Conservation (phyloP, 2,113 vertebrate species). For the Cairina moschata region DNA sequence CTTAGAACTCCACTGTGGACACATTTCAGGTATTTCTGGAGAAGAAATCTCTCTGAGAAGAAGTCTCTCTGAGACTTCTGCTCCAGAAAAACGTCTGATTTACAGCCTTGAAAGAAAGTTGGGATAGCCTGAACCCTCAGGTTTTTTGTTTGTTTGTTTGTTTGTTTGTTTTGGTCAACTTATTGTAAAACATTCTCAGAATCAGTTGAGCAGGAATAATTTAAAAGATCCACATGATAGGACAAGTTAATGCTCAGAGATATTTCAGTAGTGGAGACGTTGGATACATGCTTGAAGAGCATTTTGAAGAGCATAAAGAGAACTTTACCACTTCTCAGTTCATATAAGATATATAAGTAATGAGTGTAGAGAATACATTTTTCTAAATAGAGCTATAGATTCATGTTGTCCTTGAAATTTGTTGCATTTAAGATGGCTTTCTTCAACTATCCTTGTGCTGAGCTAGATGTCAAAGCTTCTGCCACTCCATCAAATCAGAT, state of each 20-base stretch:
- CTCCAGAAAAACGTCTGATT: background rate
- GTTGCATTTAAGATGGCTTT: background rate
- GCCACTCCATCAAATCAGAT: slow-evolving; percentile 40
- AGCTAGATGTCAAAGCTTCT: slow-evolving; percentile 19
- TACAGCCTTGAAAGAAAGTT: background rate
- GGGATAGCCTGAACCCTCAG: rapidly evolving
- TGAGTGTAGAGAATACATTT: background rate
- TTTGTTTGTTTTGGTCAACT: background rate
- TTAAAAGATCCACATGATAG: background rate
- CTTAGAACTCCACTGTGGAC: background rate
- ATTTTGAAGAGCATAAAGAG: too few species aligned
- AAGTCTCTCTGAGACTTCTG: background rate
- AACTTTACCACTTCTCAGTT: background rate
- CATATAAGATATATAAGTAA: background rate
- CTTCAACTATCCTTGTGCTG: background rate
- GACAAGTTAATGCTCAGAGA: background rate
- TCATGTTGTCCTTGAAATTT: slow-evolving; percentile 25
- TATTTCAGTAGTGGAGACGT: background rate
- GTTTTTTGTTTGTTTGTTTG: too few species aligned
- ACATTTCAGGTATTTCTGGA: background rate
- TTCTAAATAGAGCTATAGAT: background rate
- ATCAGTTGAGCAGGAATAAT: background rate
- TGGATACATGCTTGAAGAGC: background rate
- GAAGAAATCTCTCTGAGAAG: background rate
- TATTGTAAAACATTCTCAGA: background rate